Conservation (phyloP, 1,140 invertebrate genomes). For the Drosophila setifemur region DNA sequence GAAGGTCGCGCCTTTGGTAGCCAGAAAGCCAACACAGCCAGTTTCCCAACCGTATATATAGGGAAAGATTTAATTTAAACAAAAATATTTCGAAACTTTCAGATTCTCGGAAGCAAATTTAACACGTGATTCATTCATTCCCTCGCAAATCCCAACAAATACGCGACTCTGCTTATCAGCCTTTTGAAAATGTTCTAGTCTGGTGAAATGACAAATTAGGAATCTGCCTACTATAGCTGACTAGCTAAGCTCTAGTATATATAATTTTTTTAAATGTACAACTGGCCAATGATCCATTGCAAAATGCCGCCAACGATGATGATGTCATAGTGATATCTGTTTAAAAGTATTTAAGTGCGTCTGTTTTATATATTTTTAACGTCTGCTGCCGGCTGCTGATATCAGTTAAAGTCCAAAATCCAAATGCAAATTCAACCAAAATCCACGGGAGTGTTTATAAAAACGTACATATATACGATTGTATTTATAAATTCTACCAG, state of each 20-base stretch:
- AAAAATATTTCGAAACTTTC: constrained; percentile 4
- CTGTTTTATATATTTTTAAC: constrained; percentile 6
- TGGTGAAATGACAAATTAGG: constrained; percentile 7
- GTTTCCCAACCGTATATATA: not conserved
- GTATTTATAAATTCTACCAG: not conserved
- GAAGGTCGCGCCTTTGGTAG: constrained; percentile 49
- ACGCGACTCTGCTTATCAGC: constrained; percentile 31
- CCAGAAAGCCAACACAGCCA: constrained; percentile 11
- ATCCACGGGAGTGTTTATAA: constrained; percentile 9
- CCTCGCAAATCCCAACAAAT: not conserved
- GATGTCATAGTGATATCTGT: constrained; percentile 53
- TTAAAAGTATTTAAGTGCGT: constrained; percentile 7
- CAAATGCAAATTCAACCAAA: constrained; percentile 34
- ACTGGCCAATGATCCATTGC: constrained; percentile 46
- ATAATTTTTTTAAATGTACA: not conserved
- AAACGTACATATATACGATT: not conserved
- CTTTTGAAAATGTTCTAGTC: not conserved
- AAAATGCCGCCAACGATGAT: constrained; percentile 35
- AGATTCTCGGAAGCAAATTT: not conserved
- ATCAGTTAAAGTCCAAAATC: constrained; percentile 57
- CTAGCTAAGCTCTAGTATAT: constrained; percentile 7
- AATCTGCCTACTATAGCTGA: not conserved
- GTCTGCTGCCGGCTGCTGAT: constrained; percentile 18
- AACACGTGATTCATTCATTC: constrained; percentile 33
- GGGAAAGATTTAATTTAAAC: not conserved